Evolutionary conservation across 92 coral and sea anemone genomes (phyloP), one percentile per base, ranked within the genome.

Genomic region (Heteractis magnifica): DNA sequence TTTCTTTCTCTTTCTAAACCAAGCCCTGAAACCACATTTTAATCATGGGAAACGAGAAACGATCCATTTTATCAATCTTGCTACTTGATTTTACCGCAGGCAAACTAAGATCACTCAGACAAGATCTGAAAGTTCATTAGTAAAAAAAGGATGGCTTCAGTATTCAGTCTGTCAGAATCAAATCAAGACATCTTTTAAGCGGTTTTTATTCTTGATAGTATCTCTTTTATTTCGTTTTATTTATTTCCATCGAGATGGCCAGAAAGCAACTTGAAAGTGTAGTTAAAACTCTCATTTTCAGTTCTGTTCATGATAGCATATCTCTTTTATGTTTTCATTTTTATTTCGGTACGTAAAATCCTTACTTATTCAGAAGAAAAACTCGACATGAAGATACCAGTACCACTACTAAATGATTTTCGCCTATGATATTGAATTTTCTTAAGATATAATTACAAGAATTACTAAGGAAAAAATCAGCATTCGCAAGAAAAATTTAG

Each of bases 31-130:
- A 23, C 73, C 49, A 68, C 14, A 23, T 20, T 10, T 21, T 68
- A 26, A 68, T 68, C 49, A 68, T 26, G 73, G 73, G 73, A 68
- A 68, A 68, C 14, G 44, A 26, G 73, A 68, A 68, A 68, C 14
- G 44, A 26, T 10, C 73, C 8, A 62, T 18, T 23, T 12, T 5
- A 26, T 10, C 73, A 1, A 62, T 18, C 70, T 12, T 5, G 70
- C 23, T 68, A 20, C 15, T 12, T 12, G 49, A n/a, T 14, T 7
- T 7, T 9, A 68, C 73, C 44, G 23, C 4, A 23, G 5, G 73
- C 73, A 5, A 20, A 68, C 9, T 12, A 12, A 53, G 13, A 68
- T 1, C 70, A 62, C 6, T 62, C 48, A 68, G 4, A 68, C 20
- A 48, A 26, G 10, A 68, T 68, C 49, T 7, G 15, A 68, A 20